Evolutionary conservation across 2,888 invertebrate genomes (phyloP).

Genomic region (Tinea pellionella): DNA sequence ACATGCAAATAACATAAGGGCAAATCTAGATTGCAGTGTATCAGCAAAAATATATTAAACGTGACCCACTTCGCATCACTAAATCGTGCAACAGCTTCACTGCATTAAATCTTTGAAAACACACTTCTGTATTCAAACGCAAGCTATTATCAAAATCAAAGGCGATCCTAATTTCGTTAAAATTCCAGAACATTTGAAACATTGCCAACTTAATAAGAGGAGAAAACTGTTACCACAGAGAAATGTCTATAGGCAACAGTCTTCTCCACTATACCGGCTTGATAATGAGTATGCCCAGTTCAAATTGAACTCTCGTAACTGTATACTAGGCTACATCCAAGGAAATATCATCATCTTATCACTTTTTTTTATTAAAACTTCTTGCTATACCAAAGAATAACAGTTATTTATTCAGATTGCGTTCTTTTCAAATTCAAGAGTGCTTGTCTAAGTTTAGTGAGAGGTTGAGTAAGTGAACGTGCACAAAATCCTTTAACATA

Average conservation of each 20-base stretch:
- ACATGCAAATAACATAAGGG: not conserved
- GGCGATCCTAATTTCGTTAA: too few species aligned
- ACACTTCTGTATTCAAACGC: not conserved
- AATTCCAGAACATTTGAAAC: too few species aligned
- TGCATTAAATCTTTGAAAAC: not conserved
- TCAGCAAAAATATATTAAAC: not conserved
- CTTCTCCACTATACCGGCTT: too few species aligned
- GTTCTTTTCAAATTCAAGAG: not conserved
- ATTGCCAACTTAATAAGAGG: too few species aligned
- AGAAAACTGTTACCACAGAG: too few species aligned
- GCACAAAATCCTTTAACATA: not conserved
- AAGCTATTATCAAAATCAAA: too few species aligned
- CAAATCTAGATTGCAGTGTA: not conserved
- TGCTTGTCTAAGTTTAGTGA: not conserved
- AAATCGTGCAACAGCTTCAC: not conserved
- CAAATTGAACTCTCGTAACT: too few species aligned
- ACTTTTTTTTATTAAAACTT: too few species aligned
- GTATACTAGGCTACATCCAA: too few species aligned
- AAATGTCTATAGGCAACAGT: too few species aligned
- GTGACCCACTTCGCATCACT: not conserved
- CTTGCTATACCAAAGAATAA: not conserved
- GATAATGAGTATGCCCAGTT: too few species aligned
- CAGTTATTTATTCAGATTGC: not conserved
- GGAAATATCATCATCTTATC: too few species aligned
- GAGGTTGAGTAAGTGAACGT: conserved; percentile 4